phyloP scores from a whole-genome alignment of 2,797 vertebrate species.

The Zalophus californianus region DNA sequence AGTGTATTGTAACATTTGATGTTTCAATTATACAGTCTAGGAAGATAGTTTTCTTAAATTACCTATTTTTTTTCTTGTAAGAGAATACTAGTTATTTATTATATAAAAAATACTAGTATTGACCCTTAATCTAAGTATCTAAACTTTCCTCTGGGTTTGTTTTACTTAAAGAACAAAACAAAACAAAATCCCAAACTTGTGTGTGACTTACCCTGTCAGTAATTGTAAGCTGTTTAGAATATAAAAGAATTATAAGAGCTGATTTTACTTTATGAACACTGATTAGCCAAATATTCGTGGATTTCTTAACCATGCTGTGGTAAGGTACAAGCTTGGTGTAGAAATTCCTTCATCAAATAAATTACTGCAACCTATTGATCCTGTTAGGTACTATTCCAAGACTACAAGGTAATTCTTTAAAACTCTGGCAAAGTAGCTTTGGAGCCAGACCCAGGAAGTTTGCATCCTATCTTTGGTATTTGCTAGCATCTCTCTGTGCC shows the following conservation, averaged over 20 bases:
- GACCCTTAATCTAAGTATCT: neutral
- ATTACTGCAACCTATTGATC: conserved; percentile 87
- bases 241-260: conserved; percentile 82
- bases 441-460: neutral
- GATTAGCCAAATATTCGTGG: conserved; percentile 84
- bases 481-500: neutral
- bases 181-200: conserved; percentile 26
- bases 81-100: no score
- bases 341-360: conserved; percentile 86
- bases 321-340: conserved; percentile 85
- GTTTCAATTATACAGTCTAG: neutral
- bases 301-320: conserved; percentile 83
- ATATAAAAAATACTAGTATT: neutral
- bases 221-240: conserved; percentile 72
- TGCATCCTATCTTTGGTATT: neutral
- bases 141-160: neutral
- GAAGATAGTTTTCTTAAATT: neutral
- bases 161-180: conserved; percentile 37
- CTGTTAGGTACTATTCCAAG: conserved; percentile 86
- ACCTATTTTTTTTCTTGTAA: neutral
- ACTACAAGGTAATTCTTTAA: conserved; percentile 86
- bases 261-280: conserved; percentile 86
- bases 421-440: conserved; percentile 73
- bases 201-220: conserved; percentile 44
- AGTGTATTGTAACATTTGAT: neutral